Conservation (phyloP, 2,797 vertebrate genomes). For the Podarcis siculus region DNA sequence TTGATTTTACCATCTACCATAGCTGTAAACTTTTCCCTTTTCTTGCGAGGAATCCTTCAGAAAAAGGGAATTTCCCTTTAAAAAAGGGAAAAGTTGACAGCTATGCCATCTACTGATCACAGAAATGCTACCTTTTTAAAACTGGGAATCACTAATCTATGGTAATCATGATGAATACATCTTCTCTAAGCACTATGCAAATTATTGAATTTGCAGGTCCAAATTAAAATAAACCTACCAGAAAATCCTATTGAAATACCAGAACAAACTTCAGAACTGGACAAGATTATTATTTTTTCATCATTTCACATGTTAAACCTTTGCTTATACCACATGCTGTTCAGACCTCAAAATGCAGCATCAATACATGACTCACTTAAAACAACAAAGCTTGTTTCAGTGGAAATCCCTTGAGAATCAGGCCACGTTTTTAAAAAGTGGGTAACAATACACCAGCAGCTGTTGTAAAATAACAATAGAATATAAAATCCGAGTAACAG, state of each 20-base stretch:
- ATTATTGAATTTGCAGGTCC: constrained; percentile 13
- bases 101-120: neutral
- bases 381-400: neutral
- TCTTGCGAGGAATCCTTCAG: no score
- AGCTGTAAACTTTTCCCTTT: no score
- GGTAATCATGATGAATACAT: neutral
- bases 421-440: constrained; percentile 27
- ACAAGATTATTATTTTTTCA: constrained; percentile 15
- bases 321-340: constrained; percentile 25
- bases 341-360: neutral
- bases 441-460: constrained; percentile 59
- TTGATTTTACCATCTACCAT: neutral
- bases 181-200: neutral
- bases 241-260: constrained; percentile 20
- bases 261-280: neutral
- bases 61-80: no score
- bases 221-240: constrained; percentile 4
- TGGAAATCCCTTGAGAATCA: neutral
- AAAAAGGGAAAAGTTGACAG: no score
- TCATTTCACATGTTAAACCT: constrained; percentile 49
- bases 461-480: constrained; percentile 57
- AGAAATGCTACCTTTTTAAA: neutral
- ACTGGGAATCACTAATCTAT: neutral
- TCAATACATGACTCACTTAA: neutral
- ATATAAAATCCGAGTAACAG: constrained; percentile 63